Evolutionary conservation across 2,113 vertebrate species (phyloP).

Genomic region (Antechinus flavipes): DNA sequence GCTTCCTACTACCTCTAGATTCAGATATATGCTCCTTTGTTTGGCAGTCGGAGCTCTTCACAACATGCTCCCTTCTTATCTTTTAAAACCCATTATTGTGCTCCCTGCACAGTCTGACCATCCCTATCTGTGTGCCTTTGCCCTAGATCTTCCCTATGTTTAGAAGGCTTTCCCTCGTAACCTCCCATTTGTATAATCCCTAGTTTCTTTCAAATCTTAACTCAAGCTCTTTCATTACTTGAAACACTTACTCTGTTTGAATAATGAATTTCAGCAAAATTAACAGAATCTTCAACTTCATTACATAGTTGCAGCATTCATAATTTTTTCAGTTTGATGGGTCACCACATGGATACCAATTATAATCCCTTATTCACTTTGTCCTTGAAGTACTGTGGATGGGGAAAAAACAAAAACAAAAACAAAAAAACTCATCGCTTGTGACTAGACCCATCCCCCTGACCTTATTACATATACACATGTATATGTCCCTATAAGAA

Average conservation of each 20-base stretch:
- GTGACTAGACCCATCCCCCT: not conserved
- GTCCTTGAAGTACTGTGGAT: not conserved
- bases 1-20: not conserved
- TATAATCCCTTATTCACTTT: not conserved
- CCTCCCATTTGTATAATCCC: not conserved
- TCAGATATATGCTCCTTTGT: not conserved
- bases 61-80: not conserved
- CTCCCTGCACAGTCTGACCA: not conserved
- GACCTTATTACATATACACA: not conserved
- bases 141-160: not conserved
- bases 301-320: not conserved
- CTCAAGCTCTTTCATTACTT: not conserved
- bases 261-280: not conserved
- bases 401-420: not conserved
- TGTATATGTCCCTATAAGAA: not conserved
- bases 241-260: not conserved
- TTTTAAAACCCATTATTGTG: not conserved
- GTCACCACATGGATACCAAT: not conserved
- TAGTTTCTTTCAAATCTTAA: not conserved
- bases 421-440: not conserved
- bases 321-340: not conserved
- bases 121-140: not conserved
- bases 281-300: conserved; percentile 13
- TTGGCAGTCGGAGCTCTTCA: not conserved
- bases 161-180: not conserved